These are phyloP conservation scores for Propithecus coquereli DNA, from an alignment of 2,113 vertebrate genomes.

Conservation along the genomic window DNA sequence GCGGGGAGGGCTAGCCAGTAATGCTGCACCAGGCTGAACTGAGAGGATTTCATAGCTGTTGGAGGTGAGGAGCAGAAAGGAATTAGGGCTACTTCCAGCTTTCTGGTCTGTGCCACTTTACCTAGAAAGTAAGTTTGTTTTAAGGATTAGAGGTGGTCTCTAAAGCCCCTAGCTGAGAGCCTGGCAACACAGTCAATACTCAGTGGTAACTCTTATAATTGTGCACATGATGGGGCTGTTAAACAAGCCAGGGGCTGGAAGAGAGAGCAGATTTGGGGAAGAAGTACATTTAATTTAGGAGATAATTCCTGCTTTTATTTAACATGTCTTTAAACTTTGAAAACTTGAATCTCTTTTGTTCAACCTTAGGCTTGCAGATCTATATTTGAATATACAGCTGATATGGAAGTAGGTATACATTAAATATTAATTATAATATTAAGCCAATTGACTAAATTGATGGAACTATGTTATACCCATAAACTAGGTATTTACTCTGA, in stretches of 20 bases:
- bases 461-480: not conserved
- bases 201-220: not conserved
- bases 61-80: not conserved
- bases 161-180: not conserved
- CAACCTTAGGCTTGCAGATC: not conserved
- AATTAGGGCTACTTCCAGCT: not conserved
- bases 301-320: not conserved
- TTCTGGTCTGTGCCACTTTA: not conserved
- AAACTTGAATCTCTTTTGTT: not conserved
- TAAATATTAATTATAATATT: not conserved
- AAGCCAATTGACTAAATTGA: not conserved
- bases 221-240: not conserved
- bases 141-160: not conserved
- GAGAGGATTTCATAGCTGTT: not conserved
- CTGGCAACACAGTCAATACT: not conserved
- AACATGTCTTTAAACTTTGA: not conserved
- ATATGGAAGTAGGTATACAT: not conserved
- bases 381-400: not conserved
- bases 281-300: not conserved
- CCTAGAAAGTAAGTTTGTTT: not conserved
- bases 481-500: not conserved
- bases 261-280: not conserved
- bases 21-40: not conserved
- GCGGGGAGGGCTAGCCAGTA: accelerated
- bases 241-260: not conserved